Evolutionary conservation across 2,113 vertebrate genomes (phyloP), one percentile per base, ranked within the genome.

Genomic region (Lasiurus cinereus): DNA sequence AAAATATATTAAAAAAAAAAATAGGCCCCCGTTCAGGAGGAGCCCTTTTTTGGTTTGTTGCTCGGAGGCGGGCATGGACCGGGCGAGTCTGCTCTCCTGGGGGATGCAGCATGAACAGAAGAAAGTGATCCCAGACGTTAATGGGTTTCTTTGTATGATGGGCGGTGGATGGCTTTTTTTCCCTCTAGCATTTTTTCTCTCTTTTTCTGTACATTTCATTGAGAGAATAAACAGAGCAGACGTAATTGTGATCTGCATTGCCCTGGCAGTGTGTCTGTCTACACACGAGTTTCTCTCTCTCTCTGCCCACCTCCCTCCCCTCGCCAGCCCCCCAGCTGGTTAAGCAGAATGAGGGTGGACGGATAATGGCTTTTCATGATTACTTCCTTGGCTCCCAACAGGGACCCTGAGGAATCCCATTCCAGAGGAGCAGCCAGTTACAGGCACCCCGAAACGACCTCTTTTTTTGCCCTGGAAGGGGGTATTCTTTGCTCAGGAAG

Each of bases 181-280:
- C 46, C 82, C 83, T 83, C 22, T 52, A 89, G 54, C 21, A 31
- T 83, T 79, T 94, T 94, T 91, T 50, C 73, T 88, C 39, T 96
- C 33, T 54, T 2, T 91, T 76, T 95, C 62, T 46, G 3, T 46
- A 56, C 11, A 39, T 93, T 73, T 89, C 93, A 31, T 48, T n/a
- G 29, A 62, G 54, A 83, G 56, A 91, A 86, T 50, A 36, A 91
- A 52, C 7, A 77, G 14, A 82, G 31, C 67, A 59, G 70, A 95
- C 96, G 83, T 74, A 83, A 96, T 31, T 27, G 9, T 73, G 54
- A 31, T 62, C 19, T 82, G 67, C 39, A 70, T 87, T 83, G 54
- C 33, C 22, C 27, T 64, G 79, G 67, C 22, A 70, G 13, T 93
- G 54, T 77, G 33, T 69, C 72, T 92, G 33, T 69, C 77, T 92